These are phyloP conservation scores for Caenorhabditis zanzibari DNA, from an alignment of 2,888 invertebrate genomes.

Conservation along the genomic window DNA sequence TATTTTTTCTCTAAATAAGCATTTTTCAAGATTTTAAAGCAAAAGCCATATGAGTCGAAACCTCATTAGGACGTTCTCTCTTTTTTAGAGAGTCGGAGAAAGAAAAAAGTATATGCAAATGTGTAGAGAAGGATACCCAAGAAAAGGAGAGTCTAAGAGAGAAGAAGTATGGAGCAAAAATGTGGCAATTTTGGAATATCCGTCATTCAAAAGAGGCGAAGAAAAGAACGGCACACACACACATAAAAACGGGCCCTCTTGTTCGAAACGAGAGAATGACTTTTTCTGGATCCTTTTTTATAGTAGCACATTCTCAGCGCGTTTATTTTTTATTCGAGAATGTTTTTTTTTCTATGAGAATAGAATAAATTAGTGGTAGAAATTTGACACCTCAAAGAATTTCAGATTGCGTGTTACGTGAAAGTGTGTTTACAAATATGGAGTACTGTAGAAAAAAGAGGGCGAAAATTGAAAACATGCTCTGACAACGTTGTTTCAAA, in stretches of 20 bases:
- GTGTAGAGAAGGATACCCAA: neutral
- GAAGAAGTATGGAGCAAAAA: slow-evolving; percentile 4
- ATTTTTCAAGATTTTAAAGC: too few species aligned
- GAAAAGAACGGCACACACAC: slow-evolving; percentile 19
- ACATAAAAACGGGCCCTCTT: too few species aligned
- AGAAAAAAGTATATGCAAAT: too few species aligned
- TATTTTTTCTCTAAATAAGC: too few species aligned
- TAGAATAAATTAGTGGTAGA: slow-evolving; percentile 14
- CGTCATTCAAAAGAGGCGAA: neutral
- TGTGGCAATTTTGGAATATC: slow-evolving; percentile 31
- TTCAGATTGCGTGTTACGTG: slow-evolving; percentile 22
- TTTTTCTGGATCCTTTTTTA: slow-evolving; percentile 21
- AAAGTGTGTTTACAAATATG: neutral
- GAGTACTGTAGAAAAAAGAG: neutral
- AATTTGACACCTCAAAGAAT: slow-evolving; percentile 26
- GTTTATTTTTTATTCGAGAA: neutral
- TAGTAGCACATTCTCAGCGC: slow-evolving; percentile 1
- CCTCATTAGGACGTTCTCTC: too few species aligned
- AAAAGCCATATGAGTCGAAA: too few species aligned
- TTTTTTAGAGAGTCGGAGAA: too few species aligned
- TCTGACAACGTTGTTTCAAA: too few species aligned
- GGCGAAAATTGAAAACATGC: too few species aligned
- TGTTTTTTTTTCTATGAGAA: slow-evolving; percentile 16
- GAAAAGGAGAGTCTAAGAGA: slow-evolving; percentile 17
- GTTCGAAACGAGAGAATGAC: slow-evolving; percentile 28